A percentile compares a stretch with the other conserved stretches of the same genome.
Evolutionary conservation across 2,797 vertebrate species (phyloP).

Genomic region (Paguma larvata): DNA sequence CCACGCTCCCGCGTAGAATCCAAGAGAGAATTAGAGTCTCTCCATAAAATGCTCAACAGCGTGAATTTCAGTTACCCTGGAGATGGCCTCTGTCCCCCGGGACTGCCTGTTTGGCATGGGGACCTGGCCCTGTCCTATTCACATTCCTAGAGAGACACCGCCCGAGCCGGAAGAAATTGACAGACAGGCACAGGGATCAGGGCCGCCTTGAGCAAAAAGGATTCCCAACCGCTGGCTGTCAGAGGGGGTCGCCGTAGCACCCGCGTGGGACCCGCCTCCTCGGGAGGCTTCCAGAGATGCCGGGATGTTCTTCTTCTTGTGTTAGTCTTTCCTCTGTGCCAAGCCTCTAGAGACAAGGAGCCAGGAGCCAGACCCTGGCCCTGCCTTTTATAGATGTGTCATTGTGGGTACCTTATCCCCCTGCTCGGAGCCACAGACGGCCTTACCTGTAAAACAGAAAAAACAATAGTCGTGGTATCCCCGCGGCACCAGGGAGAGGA

Average conservation of each 20-base stretch:
- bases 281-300: neutral
- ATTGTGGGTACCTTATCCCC: neutral
- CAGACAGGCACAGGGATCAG: neutral
- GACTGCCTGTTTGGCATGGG: neutral
- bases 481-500: neutral
- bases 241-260: neutral
- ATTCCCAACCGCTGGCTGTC: neutral
- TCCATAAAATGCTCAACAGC: neutral
- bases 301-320: neutral
- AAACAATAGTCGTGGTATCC: neutral
- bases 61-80: neutral
- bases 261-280: neutral
- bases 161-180: neutral
- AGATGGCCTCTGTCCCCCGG: neutral
- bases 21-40: neutral
- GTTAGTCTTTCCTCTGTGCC: neutral
- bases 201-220: neutral
- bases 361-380: neutral
- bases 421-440: neutral
- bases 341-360: neutral
- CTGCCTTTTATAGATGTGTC: neutral
- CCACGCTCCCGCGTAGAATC: neutral
- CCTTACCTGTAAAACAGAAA: neutral
- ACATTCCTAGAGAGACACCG: neutral
- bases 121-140: neutral